phyloP scores from a whole-genome alignment of 2,797 vertebrate species.

The Tragopan temminckii region DNA sequence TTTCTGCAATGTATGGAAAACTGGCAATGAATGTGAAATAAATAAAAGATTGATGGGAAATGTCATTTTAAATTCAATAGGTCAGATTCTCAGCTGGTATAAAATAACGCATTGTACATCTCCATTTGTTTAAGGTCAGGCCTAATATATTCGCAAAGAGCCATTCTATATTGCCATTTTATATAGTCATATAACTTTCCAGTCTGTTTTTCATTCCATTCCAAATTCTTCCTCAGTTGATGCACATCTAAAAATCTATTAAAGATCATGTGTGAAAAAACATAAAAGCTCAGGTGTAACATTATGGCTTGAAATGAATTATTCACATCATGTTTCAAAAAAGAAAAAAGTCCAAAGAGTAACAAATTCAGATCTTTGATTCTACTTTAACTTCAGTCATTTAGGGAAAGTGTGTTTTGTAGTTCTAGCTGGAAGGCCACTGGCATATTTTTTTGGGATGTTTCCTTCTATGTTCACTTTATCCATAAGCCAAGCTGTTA shows the following conservation, averaged over 20 bases:
- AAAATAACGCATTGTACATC: background rate
- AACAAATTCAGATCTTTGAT: background rate
- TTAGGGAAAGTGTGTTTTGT: background rate
- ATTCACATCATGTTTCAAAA: background rate
- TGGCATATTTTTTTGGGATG: background rate
- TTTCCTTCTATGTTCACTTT: background rate
- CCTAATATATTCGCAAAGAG: background rate
- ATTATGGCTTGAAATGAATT: background rate
- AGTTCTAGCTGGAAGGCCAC: accelerated
- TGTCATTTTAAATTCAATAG: slow-evolving; percentile 4
- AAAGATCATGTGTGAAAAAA: background rate
- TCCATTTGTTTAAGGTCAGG: slow-evolving; percentile 5
- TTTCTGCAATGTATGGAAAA: background rate
- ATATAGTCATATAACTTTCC: background rate
- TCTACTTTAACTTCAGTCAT: background rate
- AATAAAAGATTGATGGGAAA: slow-evolving; percentile 4
- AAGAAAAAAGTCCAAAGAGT: background rate
- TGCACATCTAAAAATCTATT: background rate
- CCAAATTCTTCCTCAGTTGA: background rate
- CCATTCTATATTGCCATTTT: background rate
- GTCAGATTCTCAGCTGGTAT: slow-evolving; percentile 4
- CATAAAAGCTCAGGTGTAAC: background rate
- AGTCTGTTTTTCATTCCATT: background rate
- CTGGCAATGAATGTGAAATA: background rate
- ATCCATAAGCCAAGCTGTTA: background rate